phyloP scores from a whole-genome alignment of 37 sponge, comb jelly and placozoan genomes.

The Haliclona indistincta region DNA sequence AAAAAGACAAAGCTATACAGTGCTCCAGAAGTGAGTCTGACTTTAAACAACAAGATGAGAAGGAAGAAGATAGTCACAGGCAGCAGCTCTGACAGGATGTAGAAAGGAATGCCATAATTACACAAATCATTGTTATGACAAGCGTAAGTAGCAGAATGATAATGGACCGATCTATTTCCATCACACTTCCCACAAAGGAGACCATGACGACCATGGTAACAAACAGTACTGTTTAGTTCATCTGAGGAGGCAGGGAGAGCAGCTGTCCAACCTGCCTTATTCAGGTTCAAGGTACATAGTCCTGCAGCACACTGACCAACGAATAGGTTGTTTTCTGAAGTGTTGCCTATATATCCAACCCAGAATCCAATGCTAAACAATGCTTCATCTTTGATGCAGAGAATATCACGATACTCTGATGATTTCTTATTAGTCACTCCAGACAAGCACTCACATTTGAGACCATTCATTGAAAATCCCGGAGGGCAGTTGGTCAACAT shows the following conservation, averaged over 20 bases:
- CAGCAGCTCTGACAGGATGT: conserved; percentile 29
- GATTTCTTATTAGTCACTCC: neutral
- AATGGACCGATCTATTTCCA: conserved; percentile 19
- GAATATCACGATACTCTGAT: neutral
- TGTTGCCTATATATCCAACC: neutral
- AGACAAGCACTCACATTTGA: neutral
- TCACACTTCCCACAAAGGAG: conserved; percentile 31
- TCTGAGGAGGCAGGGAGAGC: neutral
- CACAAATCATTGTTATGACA: conserved; percentile 10
- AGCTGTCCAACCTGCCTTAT: too few relatives aligned
- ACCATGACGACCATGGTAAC: conserved; percentile 7
- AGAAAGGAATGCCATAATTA: conserved; percentile 29
- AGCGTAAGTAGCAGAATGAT: conserved; percentile 10
- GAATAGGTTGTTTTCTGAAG: neutral
- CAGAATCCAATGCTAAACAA: neutral
- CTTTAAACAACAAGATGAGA: conserved; percentile 34
- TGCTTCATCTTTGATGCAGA: neutral
- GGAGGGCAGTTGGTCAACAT: neutral
- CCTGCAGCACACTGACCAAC: neutral
- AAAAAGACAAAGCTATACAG: conserved; percentile 44
- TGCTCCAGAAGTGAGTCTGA: conserved; percentile 31
- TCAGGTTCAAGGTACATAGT: neutral
- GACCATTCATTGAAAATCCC: neutral
- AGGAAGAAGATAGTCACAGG: conserved; percentile 37
- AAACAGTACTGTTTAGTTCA: conserved; percentile 7